Base-by-base conservation (phyloP, 2,797 vertebrate species). In the Ciconia nigra region DNA sequence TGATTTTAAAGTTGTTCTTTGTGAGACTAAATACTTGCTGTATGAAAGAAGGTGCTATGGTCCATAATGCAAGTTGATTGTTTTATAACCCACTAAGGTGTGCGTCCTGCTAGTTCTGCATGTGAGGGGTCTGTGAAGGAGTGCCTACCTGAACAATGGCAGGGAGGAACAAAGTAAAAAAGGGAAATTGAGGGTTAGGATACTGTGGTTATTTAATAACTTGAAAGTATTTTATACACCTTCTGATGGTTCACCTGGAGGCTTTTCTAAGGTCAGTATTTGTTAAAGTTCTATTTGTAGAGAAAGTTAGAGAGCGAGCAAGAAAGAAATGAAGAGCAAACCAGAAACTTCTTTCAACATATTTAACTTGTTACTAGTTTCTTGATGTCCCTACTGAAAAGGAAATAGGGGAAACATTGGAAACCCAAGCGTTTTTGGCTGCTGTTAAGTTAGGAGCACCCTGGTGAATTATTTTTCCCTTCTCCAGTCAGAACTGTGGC, bases 381-480 rank as follows among this genome's bases (percentile, higher is more conserved):
- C 77, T 69, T 92, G 47, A 87, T 82, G 86, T 94, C 78, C 62
- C 26, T 33, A 39, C 52, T 71, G 70, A 77, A 85, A 95, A 90
- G 93, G 94, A 96, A 87, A 49, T 44, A 63, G 42, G 41, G 54
- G 44, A 35, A 85, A 51, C 59, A 78, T 55, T 66, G 69, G 92
- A 93, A 95, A 90, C 79, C 62, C 77, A 67, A 87, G 37, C 5
- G 0, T 28, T 95, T 78, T 94, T 88, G 82, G 83, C 82, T 67
- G 69, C 37, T 63, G 74, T 47, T 46, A 63, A 29, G 47, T 90
- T 87, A 67, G 95, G 84, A 95, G 79, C 57, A 89, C 92, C 47
- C 76, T 88, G 18, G 33, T 89, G 92, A 95, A 88, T 96, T 83
- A 91, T 69, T 95, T 96, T 94, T 55, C 62, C 54, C 49, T 81